Percentiles rank a stretch among this genome's conserved stretches.
These are phyloP conservation scores for Lampris incognitus DNA, from an alignment of 2,113 vertebrate genomes.

Conservation along the genomic window DNA sequence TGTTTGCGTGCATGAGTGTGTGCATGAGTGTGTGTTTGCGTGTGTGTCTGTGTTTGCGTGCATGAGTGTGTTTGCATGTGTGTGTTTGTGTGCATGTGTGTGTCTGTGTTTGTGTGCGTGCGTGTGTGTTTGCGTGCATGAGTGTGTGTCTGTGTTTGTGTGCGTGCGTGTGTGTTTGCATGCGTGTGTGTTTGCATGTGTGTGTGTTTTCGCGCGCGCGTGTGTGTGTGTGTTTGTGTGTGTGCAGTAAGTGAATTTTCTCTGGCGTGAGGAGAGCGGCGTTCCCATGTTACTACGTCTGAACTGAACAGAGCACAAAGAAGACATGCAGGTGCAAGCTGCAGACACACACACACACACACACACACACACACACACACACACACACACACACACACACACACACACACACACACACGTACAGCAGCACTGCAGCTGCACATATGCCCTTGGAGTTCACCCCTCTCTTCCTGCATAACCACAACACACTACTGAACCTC, in stretches of 20 bases:
- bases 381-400: slow-evolving; percentile 19
- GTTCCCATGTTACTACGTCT: slow-evolving; percentile 56
- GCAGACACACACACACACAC: slow-evolving; percentile 55
- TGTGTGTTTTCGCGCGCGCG: background rate
- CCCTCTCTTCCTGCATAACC: slow-evolving; percentile 35
- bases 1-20: background rate
- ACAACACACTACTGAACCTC: slow-evolving; percentile 7
- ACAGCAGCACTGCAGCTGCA: slow-evolving; percentile 41
- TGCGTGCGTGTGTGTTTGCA: slow-evolving; percentile 3
- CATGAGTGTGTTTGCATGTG: background rate
- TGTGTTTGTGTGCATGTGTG: slow-evolving; percentile 18
- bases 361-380: slow-evolving; percentile 31
- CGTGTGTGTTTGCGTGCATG: slow-evolving; percentile 53
- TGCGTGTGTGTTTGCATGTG: too few relatives aligned
- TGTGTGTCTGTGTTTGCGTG: background rate
- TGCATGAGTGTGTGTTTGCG: background rate
- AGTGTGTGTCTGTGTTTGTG: slow-evolving; percentile 2
- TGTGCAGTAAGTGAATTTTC: slow-evolving; percentile 51
- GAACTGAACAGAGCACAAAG: slow-evolving; percentile 58
- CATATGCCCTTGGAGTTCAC: slow-evolving; percentile 30
- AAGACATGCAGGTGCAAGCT: slow-evolving; percentile 70
- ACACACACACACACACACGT: slow-evolving; percentile 28
- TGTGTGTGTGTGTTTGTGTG: background rate
- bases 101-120: slow-evolving; percentile 20
- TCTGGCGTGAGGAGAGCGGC: slow-evolving; percentile 51